These are phyloP conservation scores for Sebastes schlegelii DNA, from an alignment of 2,113 vertebrate genomes.

Conservation along the genomic window DNA sequence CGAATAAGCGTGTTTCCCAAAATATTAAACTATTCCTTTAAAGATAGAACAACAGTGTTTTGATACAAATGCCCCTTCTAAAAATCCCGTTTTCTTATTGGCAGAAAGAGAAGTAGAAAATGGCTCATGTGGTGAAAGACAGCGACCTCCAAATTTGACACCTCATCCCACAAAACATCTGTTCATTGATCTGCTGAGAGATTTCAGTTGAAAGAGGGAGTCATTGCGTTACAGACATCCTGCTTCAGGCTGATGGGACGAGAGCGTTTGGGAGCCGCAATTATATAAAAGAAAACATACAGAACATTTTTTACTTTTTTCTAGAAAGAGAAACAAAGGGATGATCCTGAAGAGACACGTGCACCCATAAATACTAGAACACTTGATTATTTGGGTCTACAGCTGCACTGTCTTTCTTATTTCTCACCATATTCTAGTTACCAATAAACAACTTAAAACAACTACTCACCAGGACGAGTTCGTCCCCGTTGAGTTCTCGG, in stretches of 20 bases:
- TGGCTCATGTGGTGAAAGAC: conserved; percentile 22
- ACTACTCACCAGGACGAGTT: conserved; percentile 94
- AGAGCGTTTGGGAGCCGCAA: neutral
- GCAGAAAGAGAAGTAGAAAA: neutral
- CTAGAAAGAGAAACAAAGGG: neutral
- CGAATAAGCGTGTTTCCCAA: neutral
- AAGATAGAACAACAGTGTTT: neutral
- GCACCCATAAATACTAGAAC: neutral
- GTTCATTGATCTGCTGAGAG: conserved; percentile 20
- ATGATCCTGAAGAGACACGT: neutral
- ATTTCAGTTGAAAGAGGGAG: conserved; percentile 14
- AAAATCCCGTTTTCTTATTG: neutral
- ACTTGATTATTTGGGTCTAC: neutral
- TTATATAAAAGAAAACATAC: conserved; percentile 3
- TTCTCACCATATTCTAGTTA: neutral
- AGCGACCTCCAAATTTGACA: conserved; percentile 39
- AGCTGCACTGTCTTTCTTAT: neutral
- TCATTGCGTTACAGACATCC: conserved; percentile 4
- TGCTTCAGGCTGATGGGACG: conserved; percentile 1
- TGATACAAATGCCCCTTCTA: neutral
- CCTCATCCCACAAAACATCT: conserved; percentile 52
- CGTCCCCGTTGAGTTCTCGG: conserved; percentile 92
- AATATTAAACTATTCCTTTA: neutral
- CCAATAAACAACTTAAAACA: neutral
- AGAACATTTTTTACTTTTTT: neutral